A percentile compares a stretch with the other conserved stretches of the same genome.
phyloP scores from a whole-genome alignment of 2,888 invertebrate genomes.

The Acleris laterana region DNA sequence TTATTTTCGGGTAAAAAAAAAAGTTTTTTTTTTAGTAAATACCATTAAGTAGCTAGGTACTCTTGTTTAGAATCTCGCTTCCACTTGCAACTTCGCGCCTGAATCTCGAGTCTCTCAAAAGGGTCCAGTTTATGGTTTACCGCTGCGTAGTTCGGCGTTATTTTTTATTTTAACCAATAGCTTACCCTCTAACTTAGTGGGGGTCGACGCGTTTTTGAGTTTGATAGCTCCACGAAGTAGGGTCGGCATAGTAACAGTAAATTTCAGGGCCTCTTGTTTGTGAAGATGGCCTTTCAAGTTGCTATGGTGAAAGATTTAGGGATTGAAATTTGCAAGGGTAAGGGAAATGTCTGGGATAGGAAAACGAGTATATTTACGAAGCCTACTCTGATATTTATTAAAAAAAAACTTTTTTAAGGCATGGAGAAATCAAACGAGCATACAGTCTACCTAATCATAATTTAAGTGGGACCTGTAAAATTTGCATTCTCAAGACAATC shows the following conservation, averaged over 20 bases:
- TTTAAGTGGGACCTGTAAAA: no score
- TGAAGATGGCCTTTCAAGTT: constrained; percentile 12
- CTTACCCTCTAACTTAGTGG: constrained; percentile 39
- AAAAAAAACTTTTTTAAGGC: no score
- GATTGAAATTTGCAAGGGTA: constrained; percentile 21
- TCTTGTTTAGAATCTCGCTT: constrained; percentile 15
- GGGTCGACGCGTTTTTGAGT: constrained; percentile 34
- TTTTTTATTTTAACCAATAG: constrained; percentile 48
- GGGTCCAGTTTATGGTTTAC: constrained; percentile 47
- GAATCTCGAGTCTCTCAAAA: constrained; percentile 30
- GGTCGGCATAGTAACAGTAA: constrained; percentile 37
- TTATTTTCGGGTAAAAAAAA: no score
- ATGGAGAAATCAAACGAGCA: no score
- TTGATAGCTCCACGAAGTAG: constrained; percentile 31
- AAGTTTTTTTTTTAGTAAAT: no score
- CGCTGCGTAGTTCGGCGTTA: constrained; percentile 41
- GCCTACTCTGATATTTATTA: no score
- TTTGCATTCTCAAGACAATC: no score
- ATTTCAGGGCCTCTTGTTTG: constrained; percentile 32
- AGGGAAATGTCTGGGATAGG: not conserved
- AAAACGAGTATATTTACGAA: not conserved
- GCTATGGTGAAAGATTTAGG: constrained; percentile 22
- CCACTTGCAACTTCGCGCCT: constrained; percentile 18
- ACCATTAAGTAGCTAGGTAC: no score
- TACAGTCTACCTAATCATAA: no score